Evolutionary conservation across 2,113 vertebrate species (phyloP).

Genomic region (Elaphurus davidianus): DNA sequence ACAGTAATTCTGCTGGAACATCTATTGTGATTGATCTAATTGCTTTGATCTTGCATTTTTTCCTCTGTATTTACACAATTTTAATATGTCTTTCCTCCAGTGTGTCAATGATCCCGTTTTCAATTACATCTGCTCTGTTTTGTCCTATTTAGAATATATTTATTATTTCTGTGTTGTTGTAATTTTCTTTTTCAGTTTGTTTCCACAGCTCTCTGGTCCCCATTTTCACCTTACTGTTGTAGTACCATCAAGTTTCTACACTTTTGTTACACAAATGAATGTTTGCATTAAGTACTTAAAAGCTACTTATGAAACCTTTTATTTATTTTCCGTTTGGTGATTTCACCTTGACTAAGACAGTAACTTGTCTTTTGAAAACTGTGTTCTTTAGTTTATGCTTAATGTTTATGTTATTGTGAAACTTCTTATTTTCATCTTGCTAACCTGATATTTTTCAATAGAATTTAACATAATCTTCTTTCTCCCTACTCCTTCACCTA

Average conservation of each 20-base stretch:
- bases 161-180: not conserved
- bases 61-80: not conserved
- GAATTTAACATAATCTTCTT: not conserved
- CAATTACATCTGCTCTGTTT: not conserved
- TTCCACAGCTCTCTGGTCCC: not conserved
- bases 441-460: not conserved
- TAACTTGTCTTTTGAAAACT: not conserved
- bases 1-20: not conserved
- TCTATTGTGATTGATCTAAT: conserved; percentile 34
- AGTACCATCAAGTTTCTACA: not conserved
- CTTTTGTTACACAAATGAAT: not conserved
- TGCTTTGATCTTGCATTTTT: not conserved
- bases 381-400: not conserved
- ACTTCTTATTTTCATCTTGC: not conserved
- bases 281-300: not conserved
- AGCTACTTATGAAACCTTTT: not conserved
- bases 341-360: not conserved
- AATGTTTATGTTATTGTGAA: not conserved
- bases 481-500: not conserved
- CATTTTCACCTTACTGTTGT: not conserved
- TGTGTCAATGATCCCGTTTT: not conserved
- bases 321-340: not conserved
- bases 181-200: not conserved
- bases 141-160: not conserved
- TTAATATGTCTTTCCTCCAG: not conserved